Conservation (phyloP, 2,888 invertebrate species). For the Ryuthela nishihirai region DNA sequence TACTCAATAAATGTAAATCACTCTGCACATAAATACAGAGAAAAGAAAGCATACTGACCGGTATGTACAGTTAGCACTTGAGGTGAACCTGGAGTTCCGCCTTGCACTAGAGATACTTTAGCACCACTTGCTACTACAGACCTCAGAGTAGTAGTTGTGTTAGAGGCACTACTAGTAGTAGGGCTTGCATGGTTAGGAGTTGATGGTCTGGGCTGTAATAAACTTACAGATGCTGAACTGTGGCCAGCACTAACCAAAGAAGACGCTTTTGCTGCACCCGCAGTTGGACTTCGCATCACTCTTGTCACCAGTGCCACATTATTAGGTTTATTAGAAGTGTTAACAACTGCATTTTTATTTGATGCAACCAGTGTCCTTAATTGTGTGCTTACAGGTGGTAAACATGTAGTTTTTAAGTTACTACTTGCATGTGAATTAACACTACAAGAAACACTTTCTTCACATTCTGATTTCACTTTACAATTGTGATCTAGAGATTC, state of each 20-base stretch:
- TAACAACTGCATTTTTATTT: neutral
- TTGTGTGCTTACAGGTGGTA: too few relatives aligned
- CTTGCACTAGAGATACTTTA: too few relatives aligned
- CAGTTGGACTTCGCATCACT: neutral
- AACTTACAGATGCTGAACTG: conserved; percentile 5
- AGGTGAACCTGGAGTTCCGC: too few relatives aligned
- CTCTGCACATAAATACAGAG: too few relatives aligned
- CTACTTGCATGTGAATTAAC: too few relatives aligned
- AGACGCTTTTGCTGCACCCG: neutral
- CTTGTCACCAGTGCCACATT: neutral
- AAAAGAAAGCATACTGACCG: too few relatives aligned
- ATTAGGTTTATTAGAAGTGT: conserved; percentile 1
- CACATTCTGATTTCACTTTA: conserved; percentile 9
- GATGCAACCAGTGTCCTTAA: neutral
- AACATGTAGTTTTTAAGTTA: too few relatives aligned
- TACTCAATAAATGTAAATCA: too few relatives aligned
- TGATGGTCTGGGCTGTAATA: conserved; percentile 1
- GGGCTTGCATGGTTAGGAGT: conserved; percentile 2
- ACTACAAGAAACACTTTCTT: conserved; percentile 1
- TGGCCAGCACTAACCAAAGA: conserved; percentile 3
- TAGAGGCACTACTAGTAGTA: neutral
- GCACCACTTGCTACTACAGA: too few relatives aligned
- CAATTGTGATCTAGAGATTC: neutral
- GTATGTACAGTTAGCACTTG: too few relatives aligned
- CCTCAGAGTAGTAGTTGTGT: neutral